Base-by-base conservation (phyloP, 2,888 invertebrate species). In the Andrena hattorfiana region DNA sequence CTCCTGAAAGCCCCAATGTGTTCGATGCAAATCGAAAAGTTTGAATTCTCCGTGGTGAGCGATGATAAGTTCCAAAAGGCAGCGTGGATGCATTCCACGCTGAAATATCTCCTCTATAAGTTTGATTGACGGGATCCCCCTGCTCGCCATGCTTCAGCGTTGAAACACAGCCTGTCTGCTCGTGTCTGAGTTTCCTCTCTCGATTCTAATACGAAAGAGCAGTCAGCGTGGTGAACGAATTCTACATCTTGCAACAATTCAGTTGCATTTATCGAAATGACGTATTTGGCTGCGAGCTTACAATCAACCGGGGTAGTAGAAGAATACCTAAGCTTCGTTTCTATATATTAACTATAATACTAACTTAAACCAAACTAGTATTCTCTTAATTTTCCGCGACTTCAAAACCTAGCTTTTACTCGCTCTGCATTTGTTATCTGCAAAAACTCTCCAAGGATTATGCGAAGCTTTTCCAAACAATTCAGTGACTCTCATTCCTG, bases 51-150 rank as follows among this genome's bases (percentile, higher is more conserved):
- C 23, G 8, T 26, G 35, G 63, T 35, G 32, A 23, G 20, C 54
- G 54, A 23, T 54, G 68, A 32, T 68, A 54, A 56, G 23, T 68
- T 68, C 8, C 8, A 23, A 56, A 56, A 68, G 54, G 56, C 49
- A 67, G 30, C 13, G 35, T 35, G 32, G 20, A 68, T 68, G 35
- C 56, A 63, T 35, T 35, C 32, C 30, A 1, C 30, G 56, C 26
- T 68, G 35, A 71, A 60, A 62, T 62, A 62, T 71, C 32, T 62
- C 60, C 28, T 71, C 62, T 32, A 42, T 48, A 20, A 16, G 30
- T 71, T 71, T 71, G 72, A 63, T 23, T 32, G 71, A 49, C 71
- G 62, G 71, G 60, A 42, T 69, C 35, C 56, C 56, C 16, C 35
- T 23, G 20, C 10, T 56, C 16, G 30, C 20, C 13, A 51, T 54